Percentiles rank a stretch among this genome's conserved stretches.
Conservation (phyloP, 2,888 invertebrate genomes). For the Unio pictorum region DNA sequence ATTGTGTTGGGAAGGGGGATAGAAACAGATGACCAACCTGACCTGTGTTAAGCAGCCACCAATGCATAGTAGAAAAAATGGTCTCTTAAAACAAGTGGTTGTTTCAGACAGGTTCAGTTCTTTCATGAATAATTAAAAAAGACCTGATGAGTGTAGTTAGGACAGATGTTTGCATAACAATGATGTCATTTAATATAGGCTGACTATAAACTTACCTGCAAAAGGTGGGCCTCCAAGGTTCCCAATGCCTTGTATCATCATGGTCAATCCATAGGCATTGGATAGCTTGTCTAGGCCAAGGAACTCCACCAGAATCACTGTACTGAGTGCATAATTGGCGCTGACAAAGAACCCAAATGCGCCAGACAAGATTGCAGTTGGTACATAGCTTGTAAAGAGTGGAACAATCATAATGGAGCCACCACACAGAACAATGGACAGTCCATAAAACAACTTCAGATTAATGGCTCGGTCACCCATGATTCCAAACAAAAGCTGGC, state of each 20-base stretch:
- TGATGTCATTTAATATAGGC: no score
- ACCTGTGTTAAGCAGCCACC: no score
- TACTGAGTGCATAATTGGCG: constrained; percentile 88
- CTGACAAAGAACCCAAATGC: constrained; percentile 89
- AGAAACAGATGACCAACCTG: no score
- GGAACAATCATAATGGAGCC: constrained; percentile 63
- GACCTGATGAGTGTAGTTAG: no score
- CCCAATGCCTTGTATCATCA: constrained; percentile 90
- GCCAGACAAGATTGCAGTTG: constrained; percentile 52
- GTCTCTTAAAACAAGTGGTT: no score
- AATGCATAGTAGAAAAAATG: no score
- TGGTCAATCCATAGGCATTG: constrained; percentile 89
- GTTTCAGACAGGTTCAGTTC: no score
- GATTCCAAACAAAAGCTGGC: constrained; percentile 82
- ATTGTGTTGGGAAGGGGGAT: no score
- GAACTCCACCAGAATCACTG: constrained; percentile 90
- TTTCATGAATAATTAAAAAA: no score
- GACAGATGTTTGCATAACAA: no score
- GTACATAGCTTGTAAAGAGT: constrained; percentile 44
- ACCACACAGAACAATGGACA: constrained; percentile 78
- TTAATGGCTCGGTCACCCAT: constrained; percentile 89
- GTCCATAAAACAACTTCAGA: constrained; percentile 85
- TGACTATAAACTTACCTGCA: constrained; percentile 78
- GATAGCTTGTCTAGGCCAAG: constrained; percentile 92
- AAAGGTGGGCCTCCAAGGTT: constrained; percentile 92